Base-by-base conservation (phyloP, 2,888 invertebrate genomes). In the Rhodophaea formosa region DNA sequence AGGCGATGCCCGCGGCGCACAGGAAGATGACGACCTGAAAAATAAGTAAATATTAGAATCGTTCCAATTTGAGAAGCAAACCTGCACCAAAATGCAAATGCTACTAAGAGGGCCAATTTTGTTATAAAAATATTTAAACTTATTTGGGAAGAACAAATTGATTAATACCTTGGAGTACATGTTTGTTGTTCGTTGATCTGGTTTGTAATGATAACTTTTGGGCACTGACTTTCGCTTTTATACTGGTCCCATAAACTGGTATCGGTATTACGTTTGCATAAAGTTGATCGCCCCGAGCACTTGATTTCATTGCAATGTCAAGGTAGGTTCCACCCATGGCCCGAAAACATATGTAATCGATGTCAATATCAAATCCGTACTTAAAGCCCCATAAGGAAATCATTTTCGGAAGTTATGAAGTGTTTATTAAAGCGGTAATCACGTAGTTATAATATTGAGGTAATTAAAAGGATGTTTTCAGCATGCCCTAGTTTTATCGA, bases 1-100 rank as follows among this genome's bases (percentile, higher is more conserved):
- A 92, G 72, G 92, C 93, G 64, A 92, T 87, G 70, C 93, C 92
- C 82, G 93, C 90, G 70, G 91, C 85, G 77, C 93, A 91, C 75
- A 92, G 84, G 74, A 94, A 80, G 57, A 93, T 80, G 66, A 94
- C 74, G 65, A 93, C 84, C 93, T 89, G 70, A 17, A 69, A 68
- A 64, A 62, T 3, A 39, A 39, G 12, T 35, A 10, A 35, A 35
- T 8, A 35, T 35, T 35, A 35, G n/a, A n/a, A n/a, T n/a, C n/a
- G n/a, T n/a, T n/a, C n/a, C n/a, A n/a, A n/a, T n/a, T n/a, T n/a
- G n/a, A n/a, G n/a, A n/a, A n/a, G n/a, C n/a, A n/a, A n/a, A n/a
- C n/a, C n/a, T n/a, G n/a, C n/a, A n/a, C n/a, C n/a, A n/a, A n/a
- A n/a, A n/a, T n/a, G n/a, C n/a, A n/a, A n/a, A n/a, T n/a, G n/a